These are phyloP conservation scores for Xiphophorus maculatus DNA, from an alignment of 2,113 vertebrate genomes.

Conservation along the genomic window DNA sequence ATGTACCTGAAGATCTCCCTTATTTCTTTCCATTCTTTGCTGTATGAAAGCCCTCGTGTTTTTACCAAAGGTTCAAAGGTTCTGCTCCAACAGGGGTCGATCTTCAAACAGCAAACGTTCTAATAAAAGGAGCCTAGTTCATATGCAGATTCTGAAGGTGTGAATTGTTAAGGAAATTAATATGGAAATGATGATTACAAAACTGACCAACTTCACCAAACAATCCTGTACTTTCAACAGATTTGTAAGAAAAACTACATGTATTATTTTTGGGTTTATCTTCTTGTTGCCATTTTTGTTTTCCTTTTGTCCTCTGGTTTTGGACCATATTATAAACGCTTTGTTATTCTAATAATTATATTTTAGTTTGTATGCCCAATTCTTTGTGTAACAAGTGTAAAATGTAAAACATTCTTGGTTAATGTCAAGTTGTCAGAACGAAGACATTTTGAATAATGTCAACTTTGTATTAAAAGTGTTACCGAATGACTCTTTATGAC, in stretches of 20 bases:
- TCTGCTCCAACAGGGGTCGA: constrained; percentile 31
- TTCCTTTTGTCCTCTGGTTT: background rate
- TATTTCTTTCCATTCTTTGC: constrained; percentile 5
- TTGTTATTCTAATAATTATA: background rate
- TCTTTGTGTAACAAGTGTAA: background rate
- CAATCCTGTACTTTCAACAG: background rate
- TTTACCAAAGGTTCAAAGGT: constrained; percentile 50
- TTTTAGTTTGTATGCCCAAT: too few species aligned
- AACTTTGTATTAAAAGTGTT: too few species aligned
- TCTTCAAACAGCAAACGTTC: constrained; percentile 40
- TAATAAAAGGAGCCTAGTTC: constrained; percentile 17
- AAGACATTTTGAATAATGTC: too few species aligned
- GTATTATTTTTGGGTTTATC: too few species aligned
- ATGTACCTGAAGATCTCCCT: constrained; percentile 18
- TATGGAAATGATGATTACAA: constrained; percentile 4
- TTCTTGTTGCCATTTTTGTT: background rate
- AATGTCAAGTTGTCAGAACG: too few species aligned
- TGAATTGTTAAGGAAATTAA: background rate
- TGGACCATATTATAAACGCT: background rate
- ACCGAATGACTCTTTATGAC: too few species aligned
- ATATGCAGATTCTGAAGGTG: constrained; percentile 17
- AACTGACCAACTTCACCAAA: background rate
- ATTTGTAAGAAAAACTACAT: background rate
- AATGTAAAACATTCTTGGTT: background rate
- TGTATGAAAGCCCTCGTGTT: constrained; percentile 38